Conservation (phyloP, 1,140 invertebrate genomes). For the Aplysia californica region DNA sequence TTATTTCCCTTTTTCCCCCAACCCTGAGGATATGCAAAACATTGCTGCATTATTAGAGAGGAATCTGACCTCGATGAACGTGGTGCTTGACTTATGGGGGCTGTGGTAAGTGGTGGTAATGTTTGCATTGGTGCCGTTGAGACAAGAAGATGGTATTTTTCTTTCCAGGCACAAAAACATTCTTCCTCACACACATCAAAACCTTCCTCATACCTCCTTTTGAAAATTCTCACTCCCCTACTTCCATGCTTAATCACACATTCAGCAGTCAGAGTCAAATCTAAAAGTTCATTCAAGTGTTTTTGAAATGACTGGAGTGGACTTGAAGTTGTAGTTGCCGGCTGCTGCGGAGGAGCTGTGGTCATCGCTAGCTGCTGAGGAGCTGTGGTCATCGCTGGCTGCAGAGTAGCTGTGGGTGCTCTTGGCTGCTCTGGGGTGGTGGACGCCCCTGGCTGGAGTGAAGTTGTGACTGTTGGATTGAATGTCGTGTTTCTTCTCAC, state of each 20-base stretch:
- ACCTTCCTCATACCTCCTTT: neutral
- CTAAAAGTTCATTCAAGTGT: neutral
- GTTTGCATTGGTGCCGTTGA: neutral
- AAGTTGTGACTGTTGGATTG: too few species aligned
- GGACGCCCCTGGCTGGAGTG: too few species aligned
- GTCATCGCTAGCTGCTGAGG: too few species aligned
- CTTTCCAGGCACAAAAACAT: neutral
- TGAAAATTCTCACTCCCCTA: neutral
- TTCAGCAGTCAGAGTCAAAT: neutral
- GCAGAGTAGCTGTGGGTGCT: too few species aligned
- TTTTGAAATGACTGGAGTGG: too few species aligned
- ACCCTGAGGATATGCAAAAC: neutral
- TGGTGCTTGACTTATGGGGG: neutral
- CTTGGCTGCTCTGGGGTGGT: too few species aligned
- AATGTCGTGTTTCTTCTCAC: too few species aligned
- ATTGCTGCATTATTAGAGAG: neutral
- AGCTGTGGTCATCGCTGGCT: too few species aligned
- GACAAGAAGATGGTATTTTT: neutral
- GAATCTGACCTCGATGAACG: neutral
- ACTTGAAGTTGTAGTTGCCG: too few species aligned
- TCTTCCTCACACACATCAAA: neutral
- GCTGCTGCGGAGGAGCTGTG: too few species aligned
- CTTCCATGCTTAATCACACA: neutral
- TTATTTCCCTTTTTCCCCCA: neutral
- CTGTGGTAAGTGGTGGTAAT: neutral